Conservation (phyloP, 1,140 invertebrate genomes). For the Nasonia vitripennis region DNA sequence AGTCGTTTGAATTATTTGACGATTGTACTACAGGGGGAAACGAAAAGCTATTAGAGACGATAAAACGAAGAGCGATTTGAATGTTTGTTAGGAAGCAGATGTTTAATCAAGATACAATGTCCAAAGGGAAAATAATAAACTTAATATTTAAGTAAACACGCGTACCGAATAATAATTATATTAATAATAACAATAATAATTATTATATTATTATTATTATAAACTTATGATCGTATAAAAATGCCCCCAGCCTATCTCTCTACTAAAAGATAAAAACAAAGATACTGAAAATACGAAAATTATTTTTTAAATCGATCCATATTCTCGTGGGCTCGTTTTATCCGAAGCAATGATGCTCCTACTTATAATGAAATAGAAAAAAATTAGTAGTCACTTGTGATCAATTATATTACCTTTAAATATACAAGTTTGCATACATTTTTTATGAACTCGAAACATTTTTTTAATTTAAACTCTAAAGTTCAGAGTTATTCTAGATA, state of each 20-base stretch:
- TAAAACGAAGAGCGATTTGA: slow-evolving; percentile 16
- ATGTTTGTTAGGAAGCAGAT: slow-evolving; percentile 30
- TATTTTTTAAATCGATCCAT: slow-evolving; percentile 70
- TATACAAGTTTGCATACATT: neutral
- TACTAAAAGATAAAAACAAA: slow-evolving; percentile 62
- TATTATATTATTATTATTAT: slow-evolving; percentile 59
- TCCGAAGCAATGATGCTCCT: slow-evolving; percentile 6
- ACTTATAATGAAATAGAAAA: neutral
- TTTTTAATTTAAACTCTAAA: neutral
- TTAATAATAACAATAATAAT: slow-evolving; percentile 46
- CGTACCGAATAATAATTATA: slow-evolving; percentile 49
- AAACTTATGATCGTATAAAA: slow-evolving; percentile 59
- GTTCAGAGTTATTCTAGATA: neutral
- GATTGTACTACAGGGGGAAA: slow-evolving; percentile 3
- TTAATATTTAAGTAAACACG: slow-evolving; percentile 40
- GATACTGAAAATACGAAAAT: slow-evolving; percentile 54
- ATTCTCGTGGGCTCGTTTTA: slow-evolving; percentile 34
- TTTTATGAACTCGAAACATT: neutral
- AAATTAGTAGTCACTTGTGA: neutral
- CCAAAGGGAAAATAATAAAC: slow-evolving; percentile 43
- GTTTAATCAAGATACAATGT: slow-evolving; percentile 47
- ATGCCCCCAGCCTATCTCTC: slow-evolving; percentile 68
- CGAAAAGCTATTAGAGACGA: slow-evolving; percentile 34
- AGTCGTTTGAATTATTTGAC: slow-evolving; percentile 48
- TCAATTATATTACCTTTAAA: neutral